phyloP scores from a whole-genome alignment of 2,113 vertebrate species.

The Microcebus jonahi region DNA sequence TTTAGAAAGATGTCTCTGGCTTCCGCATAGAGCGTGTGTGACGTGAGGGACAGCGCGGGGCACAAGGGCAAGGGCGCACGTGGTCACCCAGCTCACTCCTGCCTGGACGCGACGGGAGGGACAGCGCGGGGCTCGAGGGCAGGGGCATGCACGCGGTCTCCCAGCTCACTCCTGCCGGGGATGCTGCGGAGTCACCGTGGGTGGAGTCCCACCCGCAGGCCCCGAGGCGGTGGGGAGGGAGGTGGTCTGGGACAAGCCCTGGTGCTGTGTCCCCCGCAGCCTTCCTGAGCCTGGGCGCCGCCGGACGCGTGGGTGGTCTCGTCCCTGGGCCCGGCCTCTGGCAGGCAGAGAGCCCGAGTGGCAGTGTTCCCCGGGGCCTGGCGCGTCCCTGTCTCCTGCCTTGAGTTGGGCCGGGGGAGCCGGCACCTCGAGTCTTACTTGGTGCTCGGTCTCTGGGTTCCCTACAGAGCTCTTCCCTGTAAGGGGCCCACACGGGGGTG shows the following conservation, averaged over 20 bases:
- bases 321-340: rapidly evolving
- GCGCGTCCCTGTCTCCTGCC: rapidly evolving
- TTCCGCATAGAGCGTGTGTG: not conserved
- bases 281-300: rapidly evolving
- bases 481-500: rapidly evolving
- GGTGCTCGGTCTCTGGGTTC: not conserved
- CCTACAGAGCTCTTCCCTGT: not conserved
- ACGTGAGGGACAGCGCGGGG: rapidly evolving
- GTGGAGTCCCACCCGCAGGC: too few species aligned
- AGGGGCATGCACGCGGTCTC: rapidly evolving
- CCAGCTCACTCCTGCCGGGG: not conserved
- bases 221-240: rapidly evolving
- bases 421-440: rapidly evolving
- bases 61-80: rapidly evolving
- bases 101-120: rapidly evolving
- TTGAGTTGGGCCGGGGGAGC: rapidly evolving
- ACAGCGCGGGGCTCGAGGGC: rapidly evolving
- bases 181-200: too few species aligned
- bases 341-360: rapidly evolving
- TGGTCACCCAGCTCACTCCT: not conserved
- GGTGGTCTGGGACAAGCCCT: rapidly evolving
- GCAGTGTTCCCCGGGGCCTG: not conserved
- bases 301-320: rapidly evolving
- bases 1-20: not conserved
- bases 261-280: rapidly evolving